Evolutionary conservation across 2,888 invertebrate genomes (phyloP).

Genomic region (Empis stercorea): DNA sequence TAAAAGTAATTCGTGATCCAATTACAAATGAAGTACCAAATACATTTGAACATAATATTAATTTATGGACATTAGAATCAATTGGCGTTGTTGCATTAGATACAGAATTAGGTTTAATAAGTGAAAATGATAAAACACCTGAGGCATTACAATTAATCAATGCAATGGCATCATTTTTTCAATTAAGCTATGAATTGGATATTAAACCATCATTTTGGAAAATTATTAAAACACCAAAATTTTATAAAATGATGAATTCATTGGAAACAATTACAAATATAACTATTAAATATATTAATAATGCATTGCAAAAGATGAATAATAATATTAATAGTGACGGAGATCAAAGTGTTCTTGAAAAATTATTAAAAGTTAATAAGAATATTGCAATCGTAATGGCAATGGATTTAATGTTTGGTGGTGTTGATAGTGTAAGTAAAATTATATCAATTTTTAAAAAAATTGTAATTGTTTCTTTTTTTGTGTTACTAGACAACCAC

Average conservation of each 20-base stretch:
- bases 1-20: constrained; percentile 18
- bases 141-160: constrained; percentile 6
- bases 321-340: constrained; percentile 31
- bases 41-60: constrained; percentile 37
- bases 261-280: constrained; percentile 21
- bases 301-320: constrained; percentile 21
- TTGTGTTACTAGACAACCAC: constrained; percentile 23
- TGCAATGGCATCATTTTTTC: constrained; percentile 9
- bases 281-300: constrained; percentile 26
- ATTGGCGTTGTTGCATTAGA: constrained; percentile 30
- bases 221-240: constrained; percentile 14
- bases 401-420: constrained; percentile 51
- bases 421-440: constrained; percentile 49
- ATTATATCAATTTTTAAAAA: not conserved
- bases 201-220: constrained; percentile 16
- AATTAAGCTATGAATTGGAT: constrained; percentile 12
- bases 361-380: constrained; percentile 43
- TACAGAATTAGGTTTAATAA: constrained; percentile 17
- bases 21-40: constrained; percentile 24
- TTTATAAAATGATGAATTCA: constrained; percentile 12
- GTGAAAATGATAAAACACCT: constrained; percentile 7
- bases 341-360: constrained; percentile 45
- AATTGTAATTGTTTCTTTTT: not conserved
- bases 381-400: constrained; percentile 49
- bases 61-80: constrained; percentile 44